Conservation (phyloP, 2,797 vertebrate genomes). For the Macrochelys suwanniensis region DNA sequence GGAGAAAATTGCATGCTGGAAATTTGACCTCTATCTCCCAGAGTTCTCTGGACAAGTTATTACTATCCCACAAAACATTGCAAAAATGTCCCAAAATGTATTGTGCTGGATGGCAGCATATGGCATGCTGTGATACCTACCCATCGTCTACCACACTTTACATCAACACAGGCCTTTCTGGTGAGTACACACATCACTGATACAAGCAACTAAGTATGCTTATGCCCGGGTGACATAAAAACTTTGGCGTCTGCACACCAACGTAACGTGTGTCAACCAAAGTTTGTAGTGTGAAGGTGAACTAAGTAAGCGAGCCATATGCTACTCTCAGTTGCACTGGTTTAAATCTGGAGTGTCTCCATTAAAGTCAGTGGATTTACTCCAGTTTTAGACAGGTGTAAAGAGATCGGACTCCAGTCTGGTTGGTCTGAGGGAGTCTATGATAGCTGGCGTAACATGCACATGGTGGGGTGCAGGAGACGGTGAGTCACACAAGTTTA, state of each 20-base stretch:
- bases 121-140: background rate
- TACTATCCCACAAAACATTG: background rate
- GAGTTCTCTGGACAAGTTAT: background rate
- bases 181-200: background rate
- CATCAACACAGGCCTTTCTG: background rate
- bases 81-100: background rate
- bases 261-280: background rate
- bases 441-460: background rate
- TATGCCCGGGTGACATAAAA: background rate
- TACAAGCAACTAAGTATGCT: background rate
- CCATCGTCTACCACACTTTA: background rate
- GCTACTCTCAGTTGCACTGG: background rate
- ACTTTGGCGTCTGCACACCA: background rate
- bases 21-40: background rate
- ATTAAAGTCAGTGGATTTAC: slow-evolving; percentile 23
- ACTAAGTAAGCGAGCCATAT: background rate
- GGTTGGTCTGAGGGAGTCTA: background rate
- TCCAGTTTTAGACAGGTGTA: background rate
- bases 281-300: background rate
- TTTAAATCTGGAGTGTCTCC: background rate
- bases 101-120: background rate
- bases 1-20: background rate
- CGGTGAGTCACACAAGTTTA: background rate
- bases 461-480: background rate
- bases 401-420: slow-evolving; percentile 31